Evolutionary conservation across 2,888 invertebrate genomes (phyloP).

Genomic region (Parnassius mnemosyne): DNA sequence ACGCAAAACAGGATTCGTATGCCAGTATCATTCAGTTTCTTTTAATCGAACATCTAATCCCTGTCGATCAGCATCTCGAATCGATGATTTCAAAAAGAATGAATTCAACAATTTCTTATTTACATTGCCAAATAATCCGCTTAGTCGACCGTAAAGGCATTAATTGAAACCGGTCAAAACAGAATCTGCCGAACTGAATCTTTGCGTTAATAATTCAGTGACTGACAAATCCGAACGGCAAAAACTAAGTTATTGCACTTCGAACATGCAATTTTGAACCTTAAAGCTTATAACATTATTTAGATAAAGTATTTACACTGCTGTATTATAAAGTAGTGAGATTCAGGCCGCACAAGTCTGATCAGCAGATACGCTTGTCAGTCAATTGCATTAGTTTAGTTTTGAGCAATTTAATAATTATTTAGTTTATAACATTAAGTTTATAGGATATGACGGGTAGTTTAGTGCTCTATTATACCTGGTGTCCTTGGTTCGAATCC

Average conservation of each 20-base stretch:
- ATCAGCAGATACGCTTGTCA: conserved; percentile 30
- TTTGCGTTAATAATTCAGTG: conserved; percentile 46
- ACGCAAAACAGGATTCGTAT: not conserved
- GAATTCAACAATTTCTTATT: conserved; percentile 22
- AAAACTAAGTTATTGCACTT: conserved; percentile 22
- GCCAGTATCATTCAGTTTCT: not conserved
- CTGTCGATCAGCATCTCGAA: conserved; percentile 27
- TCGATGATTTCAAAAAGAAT: conserved; percentile 15
- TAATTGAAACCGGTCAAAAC: conserved; percentile 63
- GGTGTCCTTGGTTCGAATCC: too few species aligned
- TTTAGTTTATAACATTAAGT: not conserved
- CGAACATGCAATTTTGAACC: conserved; percentile 11
- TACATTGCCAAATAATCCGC: conserved; percentile 45
- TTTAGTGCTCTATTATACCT: too few species aligned
- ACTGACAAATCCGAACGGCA: conserved; percentile 62
- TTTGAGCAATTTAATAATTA: not conserved
- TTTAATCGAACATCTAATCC: conserved; percentile 9
- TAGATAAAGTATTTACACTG: conserved; percentile 9
- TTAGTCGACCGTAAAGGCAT: conserved; percentile 47
- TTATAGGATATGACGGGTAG: too few species aligned
- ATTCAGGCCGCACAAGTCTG: conserved; percentile 28
- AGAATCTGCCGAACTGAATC: conserved; percentile 41
- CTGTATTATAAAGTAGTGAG: conserved; percentile 14
- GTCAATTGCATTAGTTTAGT: conserved; percentile 20
- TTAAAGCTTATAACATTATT: not conserved